Conservation (phyloP, 2,113 vertebrate genomes). For the Ciconia stormi region DNA sequence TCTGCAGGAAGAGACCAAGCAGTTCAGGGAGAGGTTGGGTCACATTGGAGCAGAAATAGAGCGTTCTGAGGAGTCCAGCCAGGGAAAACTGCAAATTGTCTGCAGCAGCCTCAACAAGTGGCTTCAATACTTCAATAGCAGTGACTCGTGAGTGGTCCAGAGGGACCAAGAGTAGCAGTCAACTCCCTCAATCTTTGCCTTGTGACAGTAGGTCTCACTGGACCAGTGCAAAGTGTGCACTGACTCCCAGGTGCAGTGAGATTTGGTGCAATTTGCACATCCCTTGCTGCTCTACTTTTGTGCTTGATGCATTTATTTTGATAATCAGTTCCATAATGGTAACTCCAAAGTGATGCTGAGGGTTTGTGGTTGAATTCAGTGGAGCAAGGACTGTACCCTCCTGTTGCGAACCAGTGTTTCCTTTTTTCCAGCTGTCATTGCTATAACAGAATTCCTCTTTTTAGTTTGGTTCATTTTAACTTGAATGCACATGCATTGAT, state of each 20-base stretch:
- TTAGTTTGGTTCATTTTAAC: background rate
- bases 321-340: background rate
- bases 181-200: background rate
- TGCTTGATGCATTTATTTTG: background rate
- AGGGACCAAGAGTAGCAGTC: background rate
- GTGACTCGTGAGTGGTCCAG: constrained; percentile 66
- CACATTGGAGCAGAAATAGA: constrained; percentile 65
- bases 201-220: background rate
- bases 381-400: background rate
- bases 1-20: constrained; percentile 68
- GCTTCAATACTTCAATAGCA: constrained; percentile 62
- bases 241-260: background rate
- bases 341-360: background rate
- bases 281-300: background rate
- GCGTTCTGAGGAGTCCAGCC: constrained; percentile 62
- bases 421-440: background rate
- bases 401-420: background rate
- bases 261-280: background rate
- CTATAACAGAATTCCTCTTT: background rate
- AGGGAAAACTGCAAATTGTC: constrained; percentile 57
- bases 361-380: background rate
- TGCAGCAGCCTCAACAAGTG: constrained; percentile 64
- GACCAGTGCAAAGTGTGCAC: background rate
- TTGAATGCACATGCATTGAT: background rate
- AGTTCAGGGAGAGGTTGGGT: constrained; percentile 72